These are phyloP conservation scores for Xenopus laevis DNA, from an alignment of 2,113 vertebrate genomes.

Conservation along the genomic window DNA sequence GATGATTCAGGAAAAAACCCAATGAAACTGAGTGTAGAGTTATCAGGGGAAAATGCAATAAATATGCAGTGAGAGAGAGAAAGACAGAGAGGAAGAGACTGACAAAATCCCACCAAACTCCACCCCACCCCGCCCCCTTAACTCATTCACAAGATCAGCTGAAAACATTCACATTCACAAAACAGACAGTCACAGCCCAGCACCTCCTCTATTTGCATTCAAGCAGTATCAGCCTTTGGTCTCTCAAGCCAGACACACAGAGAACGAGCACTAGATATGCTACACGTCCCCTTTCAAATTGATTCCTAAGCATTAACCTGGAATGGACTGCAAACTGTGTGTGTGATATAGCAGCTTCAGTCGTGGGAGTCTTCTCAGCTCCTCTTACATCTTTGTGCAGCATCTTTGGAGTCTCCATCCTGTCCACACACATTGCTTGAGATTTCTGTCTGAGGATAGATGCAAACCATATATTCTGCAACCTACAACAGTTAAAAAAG, in stretches of 20 bases:
- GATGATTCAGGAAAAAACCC: not conserved
- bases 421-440: constrained; percentile 15
- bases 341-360: constrained; percentile 12
- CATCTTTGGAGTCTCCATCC: constrained; percentile 45
- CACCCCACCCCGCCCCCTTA: constrained; percentile 54
- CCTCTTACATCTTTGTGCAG: constrained; percentile 51
- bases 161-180: constrained; percentile 57
- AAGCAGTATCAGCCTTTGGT: constrained; percentile 16
- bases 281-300: not conserved
- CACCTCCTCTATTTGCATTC: constrained; percentile 34
- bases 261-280: constrained; percentile 4
- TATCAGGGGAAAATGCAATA: constrained; percentile 22
- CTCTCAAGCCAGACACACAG: constrained; percentile 1
- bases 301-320: not conserved
- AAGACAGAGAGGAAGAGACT: constrained; percentile 10
- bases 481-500: constrained; percentile 50
- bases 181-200: constrained; percentile 42
- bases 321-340: not conserved
- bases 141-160: constrained; percentile 61
- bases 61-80: constrained; percentile 22
- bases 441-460: constrained; percentile 29
- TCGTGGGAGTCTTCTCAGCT: constrained; percentile 23
- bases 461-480: constrained; percentile 36
- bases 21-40: constrained; percentile 8
- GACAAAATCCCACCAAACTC: constrained; percentile 47